Base-by-base conservation (phyloP, 2,797 vertebrate genomes). In the Eulemur coronatus region DNA sequence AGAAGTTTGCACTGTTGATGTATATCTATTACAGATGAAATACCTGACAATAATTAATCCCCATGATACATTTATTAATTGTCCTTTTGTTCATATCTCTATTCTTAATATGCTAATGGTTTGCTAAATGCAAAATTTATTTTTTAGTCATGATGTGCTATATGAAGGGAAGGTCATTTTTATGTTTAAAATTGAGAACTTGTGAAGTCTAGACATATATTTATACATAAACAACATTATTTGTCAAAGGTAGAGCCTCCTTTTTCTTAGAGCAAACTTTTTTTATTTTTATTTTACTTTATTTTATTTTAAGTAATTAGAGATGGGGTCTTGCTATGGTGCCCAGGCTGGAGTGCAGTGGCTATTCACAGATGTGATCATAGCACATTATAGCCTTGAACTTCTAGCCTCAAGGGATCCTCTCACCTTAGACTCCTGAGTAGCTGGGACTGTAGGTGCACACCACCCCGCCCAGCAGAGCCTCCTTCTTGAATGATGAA, bases 111-210 rank as follows among this genome's bases (percentile, higher is more conserved):
- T 92, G 43, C 33, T 92, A 63, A 82, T 93, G 11, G 87, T 85
- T 88, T 73, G 4, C 50, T 88, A 92, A 96, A 96, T 82, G 93
- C 80, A 91, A 61, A 80, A 84, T 87, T 91, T 81, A 86, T 84
- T 94, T 91, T 80, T 84, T 90, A 82, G 95, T 59, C 55, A 79
- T 33, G 5, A 70, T 79, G 17, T 84, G 24, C 55, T 93, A 75
- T 61, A 85, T 61, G 41, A 59, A 92, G 48, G 38, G 24, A 20
- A 96, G 35, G 26, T 78, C 50, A 95, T 86, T 88, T 97, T 96
- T 80, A 85, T 57, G 10, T 94, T 91, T 97, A 91, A 97, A 97
- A 70, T 92, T 55, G 10, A 92, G 92, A 94, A 84, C 7, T 28
- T 84, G 20, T 91, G 14, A 93, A 48, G 35, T 86, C 43, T 79